Conservation (phyloP, 2,888 invertebrate genomes). For the Microplitis manilae region DNA sequence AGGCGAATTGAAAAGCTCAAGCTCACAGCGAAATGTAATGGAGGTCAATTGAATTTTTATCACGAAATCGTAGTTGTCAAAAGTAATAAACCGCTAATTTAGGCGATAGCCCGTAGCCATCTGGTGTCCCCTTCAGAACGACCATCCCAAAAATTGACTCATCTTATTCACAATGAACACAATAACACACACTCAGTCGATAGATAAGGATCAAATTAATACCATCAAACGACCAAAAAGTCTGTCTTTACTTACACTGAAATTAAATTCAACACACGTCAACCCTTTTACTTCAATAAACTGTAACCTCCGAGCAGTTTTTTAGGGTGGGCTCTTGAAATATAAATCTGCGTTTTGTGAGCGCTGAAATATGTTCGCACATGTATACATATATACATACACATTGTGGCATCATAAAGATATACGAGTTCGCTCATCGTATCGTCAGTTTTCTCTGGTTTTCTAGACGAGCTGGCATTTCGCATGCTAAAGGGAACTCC, state of each 20-base stretch:
- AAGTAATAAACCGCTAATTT: constrained; percentile 29
- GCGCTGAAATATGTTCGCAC: background rate
- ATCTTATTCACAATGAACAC: constrained; percentile 16
- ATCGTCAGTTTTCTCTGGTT: constrained; percentile 30
- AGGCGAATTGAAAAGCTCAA: background rate
- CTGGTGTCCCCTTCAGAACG: constrained; percentile 23
- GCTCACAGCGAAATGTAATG: background rate
- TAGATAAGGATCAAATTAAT: constrained; percentile 38
- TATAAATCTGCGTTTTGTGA: constrained; percentile 34
- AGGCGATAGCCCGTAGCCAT: constrained; percentile 28
- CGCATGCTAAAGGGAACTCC: background rate
- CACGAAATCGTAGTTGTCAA: constrained; percentile 32
- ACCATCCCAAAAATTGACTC: constrained; percentile 29
- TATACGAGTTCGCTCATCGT: constrained; percentile 31
- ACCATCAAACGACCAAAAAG: constrained; percentile 31
- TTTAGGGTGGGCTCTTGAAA: constrained; percentile 21
- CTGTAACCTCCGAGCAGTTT: background rate
- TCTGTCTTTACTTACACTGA: constrained; percentile 5
- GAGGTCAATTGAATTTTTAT: constrained; percentile 35
- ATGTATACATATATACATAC: constrained; percentile 11
- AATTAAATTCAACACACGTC: background rate
- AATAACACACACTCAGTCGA: background rate
- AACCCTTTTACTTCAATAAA: constrained; percentile 3
- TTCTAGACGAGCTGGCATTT: background rate
- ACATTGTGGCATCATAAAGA: constrained; percentile 19